Evolutionary conservation across 2,113 vertebrate species (phyloP).

Genomic region (Carassius auratus): DNA sequence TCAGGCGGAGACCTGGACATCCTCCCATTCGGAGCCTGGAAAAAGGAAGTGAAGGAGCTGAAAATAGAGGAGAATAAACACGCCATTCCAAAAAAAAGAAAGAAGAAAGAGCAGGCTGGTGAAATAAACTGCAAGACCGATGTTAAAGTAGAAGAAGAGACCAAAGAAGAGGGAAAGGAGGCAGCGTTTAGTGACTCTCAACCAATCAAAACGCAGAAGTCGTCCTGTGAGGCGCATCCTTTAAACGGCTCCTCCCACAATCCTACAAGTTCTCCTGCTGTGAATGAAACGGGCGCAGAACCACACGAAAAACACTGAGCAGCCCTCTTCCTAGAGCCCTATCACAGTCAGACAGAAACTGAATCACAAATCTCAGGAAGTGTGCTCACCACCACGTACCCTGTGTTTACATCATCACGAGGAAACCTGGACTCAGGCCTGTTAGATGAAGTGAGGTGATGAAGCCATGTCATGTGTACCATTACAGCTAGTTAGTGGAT

Average conservation of each 20-base stretch:
- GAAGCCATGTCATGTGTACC: neutral
- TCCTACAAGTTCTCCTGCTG: neutral
- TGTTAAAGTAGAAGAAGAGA: slow-evolving; percentile 66
- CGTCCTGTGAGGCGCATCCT: neutral
- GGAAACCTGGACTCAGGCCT: neutral
- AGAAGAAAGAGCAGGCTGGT: slow-evolving; percentile 32
- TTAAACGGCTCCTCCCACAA: neutral
- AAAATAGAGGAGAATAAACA: slow-evolving; percentile 68
- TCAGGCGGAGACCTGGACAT: slow-evolving; percentile 52
- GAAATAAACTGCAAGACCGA: slow-evolving; percentile 40
- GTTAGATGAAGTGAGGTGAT: neutral
- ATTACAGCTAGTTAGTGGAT: neutral
- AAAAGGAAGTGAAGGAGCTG: slow-evolving; percentile 61
- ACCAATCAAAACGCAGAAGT: neutral
- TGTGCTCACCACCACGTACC: neutral
- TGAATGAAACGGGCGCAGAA: neutral
- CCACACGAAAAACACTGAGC: slow-evolving; percentile 16
- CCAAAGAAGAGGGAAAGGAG: slow-evolving; percentile 43
- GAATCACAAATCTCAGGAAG: neutral
- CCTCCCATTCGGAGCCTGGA: slow-evolving; percentile 41
- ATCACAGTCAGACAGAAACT: neutral
- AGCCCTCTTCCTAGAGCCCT: slow-evolving; percentile 17
- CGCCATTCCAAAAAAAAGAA: slow-evolving; percentile 33
- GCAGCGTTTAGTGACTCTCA: neutral
- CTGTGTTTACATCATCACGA: neutral